These are phyloP conservation scores for Pongo pygmaeus DNA, from an alignment of 2,113 vertebrate species.

Conservation along the genomic window DNA sequence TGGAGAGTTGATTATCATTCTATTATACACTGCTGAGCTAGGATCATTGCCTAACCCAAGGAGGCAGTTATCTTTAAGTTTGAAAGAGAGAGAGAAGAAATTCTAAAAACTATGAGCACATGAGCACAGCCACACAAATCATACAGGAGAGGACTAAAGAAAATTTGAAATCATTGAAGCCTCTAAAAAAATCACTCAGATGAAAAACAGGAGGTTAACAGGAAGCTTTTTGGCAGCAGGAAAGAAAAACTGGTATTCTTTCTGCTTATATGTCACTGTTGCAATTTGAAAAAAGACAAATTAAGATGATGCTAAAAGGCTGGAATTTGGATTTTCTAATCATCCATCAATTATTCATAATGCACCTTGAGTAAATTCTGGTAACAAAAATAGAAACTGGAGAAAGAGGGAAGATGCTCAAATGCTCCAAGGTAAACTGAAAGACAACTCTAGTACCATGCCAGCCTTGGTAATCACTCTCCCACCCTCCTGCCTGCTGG, in stretches of 20 bases:
- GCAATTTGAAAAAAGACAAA: background rate
- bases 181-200: background rate
- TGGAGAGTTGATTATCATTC: background rate
- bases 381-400: background rate
- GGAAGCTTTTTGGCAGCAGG: background rate
- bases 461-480: background rate
- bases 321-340: background rate
- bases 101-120: background rate
- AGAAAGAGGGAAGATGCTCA: background rate
- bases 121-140: background rate
- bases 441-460: background rate
- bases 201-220: slow-evolving; percentile 6
- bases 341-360: background rate
- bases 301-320: background rate
- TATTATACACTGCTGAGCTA: background rate
- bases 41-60: background rate
- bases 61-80: background rate
- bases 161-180: background rate
- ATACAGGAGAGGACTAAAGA: background rate
- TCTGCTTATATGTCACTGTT: background rate
- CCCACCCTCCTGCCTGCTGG: background rate
- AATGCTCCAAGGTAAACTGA: background rate
- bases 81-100: background rate
- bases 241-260: background rate
- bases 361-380: background rate